Percentiles rank a stretch among this genome's conserved stretches.
Evolutionary conservation across 2,797 vertebrate genomes (phyloP).

Genomic region (Pseudomugil tenellus): DNA sequence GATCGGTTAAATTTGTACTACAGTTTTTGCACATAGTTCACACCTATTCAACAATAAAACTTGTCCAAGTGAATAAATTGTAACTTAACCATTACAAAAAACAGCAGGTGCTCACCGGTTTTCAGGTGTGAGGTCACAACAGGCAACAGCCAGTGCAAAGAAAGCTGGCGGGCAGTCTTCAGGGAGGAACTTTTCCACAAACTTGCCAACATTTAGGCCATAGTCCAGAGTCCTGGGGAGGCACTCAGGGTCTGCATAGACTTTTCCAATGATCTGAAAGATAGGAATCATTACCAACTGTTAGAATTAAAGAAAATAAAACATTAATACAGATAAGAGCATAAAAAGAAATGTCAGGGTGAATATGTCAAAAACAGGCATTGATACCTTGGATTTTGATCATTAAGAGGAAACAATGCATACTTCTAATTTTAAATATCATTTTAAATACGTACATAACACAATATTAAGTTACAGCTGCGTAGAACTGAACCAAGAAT

Average conservation of each 20-base stretch:
- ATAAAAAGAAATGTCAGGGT: not conserved
- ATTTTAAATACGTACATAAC: not conserved
- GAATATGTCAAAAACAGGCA: not conserved
- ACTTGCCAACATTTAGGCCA: conserved; percentile 93
- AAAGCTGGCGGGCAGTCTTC: conserved; percentile 93
- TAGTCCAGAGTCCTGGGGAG: conserved; percentile 95
- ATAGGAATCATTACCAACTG: not conserved
- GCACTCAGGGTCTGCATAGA: conserved; percentile 96
- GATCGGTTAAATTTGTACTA: not conserved
- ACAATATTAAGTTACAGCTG: not conserved
- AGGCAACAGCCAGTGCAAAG: conserved; percentile 92
- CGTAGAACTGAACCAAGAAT: not conserved
- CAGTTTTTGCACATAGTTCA: not conserved
- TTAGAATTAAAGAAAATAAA: not conserved
- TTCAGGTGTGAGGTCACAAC: conserved; percentile 93
- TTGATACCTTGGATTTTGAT: not conserved
- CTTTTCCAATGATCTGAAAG: conserved; percentile 94
- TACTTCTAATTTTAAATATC: not conserved
- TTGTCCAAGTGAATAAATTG: not conserved
- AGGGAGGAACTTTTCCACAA: conserved; percentile 96
- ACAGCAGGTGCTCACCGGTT: conserved; percentile 84
- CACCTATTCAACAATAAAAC: conserved; percentile 9
- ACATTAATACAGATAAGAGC: not conserved
- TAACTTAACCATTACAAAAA: not conserved
- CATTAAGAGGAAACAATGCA: not conserved